Percentiles rank a stretch among this genome's conserved stretches.
These are phyloP conservation scores for Triplophysa bombifrons DNA, from an alignment of 2,797 vertebrate species.

Conservation along the genomic window DNA sequence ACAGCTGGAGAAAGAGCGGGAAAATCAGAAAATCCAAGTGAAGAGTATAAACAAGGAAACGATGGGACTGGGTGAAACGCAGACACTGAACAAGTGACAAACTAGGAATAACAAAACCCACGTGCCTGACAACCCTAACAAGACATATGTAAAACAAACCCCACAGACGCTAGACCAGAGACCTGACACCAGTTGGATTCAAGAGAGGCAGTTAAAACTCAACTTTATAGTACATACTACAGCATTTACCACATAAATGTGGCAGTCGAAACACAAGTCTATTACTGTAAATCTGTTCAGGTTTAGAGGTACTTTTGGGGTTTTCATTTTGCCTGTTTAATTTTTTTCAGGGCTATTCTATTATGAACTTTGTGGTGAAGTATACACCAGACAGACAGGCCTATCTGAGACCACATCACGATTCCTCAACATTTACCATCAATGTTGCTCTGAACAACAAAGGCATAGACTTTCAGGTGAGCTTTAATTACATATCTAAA, in stretches of 20 bases:
- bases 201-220: background rate
- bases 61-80: no score
- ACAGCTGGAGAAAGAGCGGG: no score
- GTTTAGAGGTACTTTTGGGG: background rate
- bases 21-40: no score
- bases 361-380: slow-evolving; percentile 97
- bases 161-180: no score
- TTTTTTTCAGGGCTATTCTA: slow-evolving; percentile 81
- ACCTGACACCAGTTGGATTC: background rate
- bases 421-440: slow-evolving; percentile 97
- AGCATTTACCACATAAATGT: background rate
- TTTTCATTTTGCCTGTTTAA: background rate
- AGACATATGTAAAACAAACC: no score
- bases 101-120: no score
- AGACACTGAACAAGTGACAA: no score
- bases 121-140: no score
- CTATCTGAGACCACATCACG: slow-evolving; percentile 91
- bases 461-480: slow-evolving; percentile 89
- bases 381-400: slow-evolving; percentile 91
- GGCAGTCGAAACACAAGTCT: background rate
- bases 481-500: background rate
- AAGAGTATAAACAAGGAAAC: no score
- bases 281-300: background rate
- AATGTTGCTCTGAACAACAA: slow-evolving; percentile 97
- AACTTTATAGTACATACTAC: background rate